Evolutionary conservation across 2,888 invertebrate genomes (phyloP), one percentile per base, ranked within the genome.

Genomic region (Agonopterix arenella): DNA sequence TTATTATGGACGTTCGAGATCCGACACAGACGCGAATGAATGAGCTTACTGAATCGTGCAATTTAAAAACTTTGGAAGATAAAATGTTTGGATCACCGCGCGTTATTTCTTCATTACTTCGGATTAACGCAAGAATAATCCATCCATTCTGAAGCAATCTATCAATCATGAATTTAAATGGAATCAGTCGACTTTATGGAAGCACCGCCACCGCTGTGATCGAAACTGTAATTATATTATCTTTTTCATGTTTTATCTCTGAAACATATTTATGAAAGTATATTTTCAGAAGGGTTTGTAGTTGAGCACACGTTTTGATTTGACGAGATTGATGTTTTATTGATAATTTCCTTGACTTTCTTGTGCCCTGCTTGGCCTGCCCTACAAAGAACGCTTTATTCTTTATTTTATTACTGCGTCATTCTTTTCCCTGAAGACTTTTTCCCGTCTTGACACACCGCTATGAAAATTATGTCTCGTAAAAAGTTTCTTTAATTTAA

Each of bases 251-350:
- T 11, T 38, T 28, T 28, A 28, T 28, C 5, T 28, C 28, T 13
- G 28, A 7, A 7, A 28, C 2, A 28, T 28, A 28, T 28, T 28
- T 28, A 7, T 28, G 7, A 5, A 5, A 28, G 5, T 28, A 7
- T 28, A 28, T 28, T 28, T 28, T 28, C 28, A 28, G 7, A 28
- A 28, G 28, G 28, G 28, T 28, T 28, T 28, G 1, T 28, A 28
- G 2, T 16, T 18, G 11, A 28, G 42, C 9, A 44, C 1, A 47
- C 48, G 36, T 36, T 48, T 48, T 43, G 44, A 43, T 48, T 44
- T 13, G 8, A 8, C 36, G 43, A 36, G 36, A 47, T 47, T 43
- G 36, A 47, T 47, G 41, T 47, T 47, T 43, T 43, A 48, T 48
- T 48, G 48, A 44, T 37, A 13, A 48, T 47, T 44, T 45, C 45